Evolutionary conservation across 2,888 invertebrate genomes (phyloP).

Genomic region (Trichopria drosophilae): DNA sequence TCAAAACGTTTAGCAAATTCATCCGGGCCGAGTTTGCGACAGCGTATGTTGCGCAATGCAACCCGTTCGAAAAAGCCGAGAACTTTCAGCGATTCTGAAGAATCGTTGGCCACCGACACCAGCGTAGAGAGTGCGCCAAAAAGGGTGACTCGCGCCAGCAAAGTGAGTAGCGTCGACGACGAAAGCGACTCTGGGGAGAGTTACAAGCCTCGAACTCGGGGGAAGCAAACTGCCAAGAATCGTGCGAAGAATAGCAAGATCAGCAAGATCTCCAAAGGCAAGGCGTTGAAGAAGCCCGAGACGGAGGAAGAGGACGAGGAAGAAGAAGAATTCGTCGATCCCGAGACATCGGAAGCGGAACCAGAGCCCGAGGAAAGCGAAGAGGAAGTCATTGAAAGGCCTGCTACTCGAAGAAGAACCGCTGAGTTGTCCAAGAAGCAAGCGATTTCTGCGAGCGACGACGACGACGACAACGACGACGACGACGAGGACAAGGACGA

Average conservation of each 20-base stretch:
- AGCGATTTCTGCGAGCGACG: constrained; percentile 26
- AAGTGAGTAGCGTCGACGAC: constrained; percentile 44
- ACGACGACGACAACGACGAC: constrained; percentile 24
- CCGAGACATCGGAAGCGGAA: constrained; percentile 44
- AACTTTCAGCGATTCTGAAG: constrained; percentile 49
- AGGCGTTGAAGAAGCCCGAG: constrained; percentile 40
- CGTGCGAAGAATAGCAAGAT: constrained; percentile 45
- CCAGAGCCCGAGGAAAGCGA: constrained; percentile 43
- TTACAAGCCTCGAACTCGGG: constrained; percentile 60
- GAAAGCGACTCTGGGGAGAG: constrained; percentile 63
- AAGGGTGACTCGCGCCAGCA: constrained; percentile 45
- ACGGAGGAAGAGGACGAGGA: constrained; percentile 40
- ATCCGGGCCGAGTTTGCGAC: constrained; percentile 42
- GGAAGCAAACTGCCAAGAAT: constrained; percentile 49
- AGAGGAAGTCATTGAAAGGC: constrained; percentile 21
- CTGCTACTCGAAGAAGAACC: not conserved
- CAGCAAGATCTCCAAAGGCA: constrained; percentile 48
- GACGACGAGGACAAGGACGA: constrained; percentile 19
- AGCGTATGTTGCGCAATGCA: constrained; percentile 36
- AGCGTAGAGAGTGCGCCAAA: constrained; percentile 48
- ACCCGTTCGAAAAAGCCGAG: constrained; percentile 34
- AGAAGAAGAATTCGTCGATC: constrained; percentile 34
- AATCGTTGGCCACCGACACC: constrained; percentile 46
- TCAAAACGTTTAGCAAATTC: constrained; percentile 40
- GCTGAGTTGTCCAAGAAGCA: no score